Evolutionary conservation across 2,888 invertebrate species (phyloP), one percentile per base, ranked within the genome.

Genomic region (Drosophila paracracens): DNA sequence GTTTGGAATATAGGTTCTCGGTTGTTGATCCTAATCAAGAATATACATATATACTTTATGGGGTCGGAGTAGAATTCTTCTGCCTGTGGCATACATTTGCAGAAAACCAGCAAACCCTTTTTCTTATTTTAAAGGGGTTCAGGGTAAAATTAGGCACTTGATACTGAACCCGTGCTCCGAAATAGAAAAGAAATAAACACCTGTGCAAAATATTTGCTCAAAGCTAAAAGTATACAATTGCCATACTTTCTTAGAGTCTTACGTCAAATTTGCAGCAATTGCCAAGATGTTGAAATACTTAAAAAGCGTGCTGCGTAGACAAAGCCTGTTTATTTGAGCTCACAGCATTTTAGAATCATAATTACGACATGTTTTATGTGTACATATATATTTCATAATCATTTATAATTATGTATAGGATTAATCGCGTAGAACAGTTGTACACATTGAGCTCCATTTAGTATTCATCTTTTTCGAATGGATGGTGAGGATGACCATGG

Each of bases 381-480:
- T 43, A 21, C 0, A 43, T 29, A 63, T 60, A 27, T 57, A 40
- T 67, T 54, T 40, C 52, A 21, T 43, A 5, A 43, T 13, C 11
- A 16, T 46, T 51, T 72, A 57, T 58, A n/a, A 66, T 58, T 69
- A 27, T 43, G 29, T 48, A 33, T 43, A 18, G 21, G 52, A 38
- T 59, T 64, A 38, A 51, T 18, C 4, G 11, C 38, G 36, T 43
- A 8, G 13, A 73, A 58, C 33, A 61, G 18, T 50, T 36, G 18
- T 8, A 7, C 29, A 4, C 25, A 33, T 7, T 11, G 2, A 8
- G 46, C 36, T 27, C 29, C 48, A n/a, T 60, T 93, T 94, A 95
- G 83, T 92, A 95, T 65, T 95, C 95, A 67, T 94, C 95, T 27
- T 95, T 94, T 79, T 94, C 94, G 67, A 95, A 95, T 0, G 95